Percentiles rank a stretch among this genome's conserved stretches.
These are phyloP conservation scores for Potamarius usumacintae DNA, from an alignment of 2,113 vertebrate genomes.

Conservation along the genomic window DNA sequence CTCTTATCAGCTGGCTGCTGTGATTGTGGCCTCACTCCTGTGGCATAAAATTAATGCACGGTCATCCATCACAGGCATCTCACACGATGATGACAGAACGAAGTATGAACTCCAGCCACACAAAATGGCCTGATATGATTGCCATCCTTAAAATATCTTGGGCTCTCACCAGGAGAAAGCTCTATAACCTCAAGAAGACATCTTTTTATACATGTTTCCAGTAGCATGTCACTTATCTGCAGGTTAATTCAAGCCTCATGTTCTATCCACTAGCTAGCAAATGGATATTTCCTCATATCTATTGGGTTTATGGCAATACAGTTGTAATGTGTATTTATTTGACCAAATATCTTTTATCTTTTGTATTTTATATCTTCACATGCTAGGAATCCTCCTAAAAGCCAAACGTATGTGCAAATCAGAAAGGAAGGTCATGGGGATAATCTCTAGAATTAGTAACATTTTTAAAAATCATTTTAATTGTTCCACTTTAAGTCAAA, in stretches of 20 bases:
- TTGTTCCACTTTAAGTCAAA: background rate
- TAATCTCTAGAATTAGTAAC: background rate
- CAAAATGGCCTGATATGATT: background rate
- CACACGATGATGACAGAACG: background rate
- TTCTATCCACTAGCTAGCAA: background rate
- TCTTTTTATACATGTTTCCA: background rate
- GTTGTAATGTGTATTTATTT: background rate
- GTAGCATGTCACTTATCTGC: background rate
- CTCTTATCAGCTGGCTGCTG: conserved; percentile 18
- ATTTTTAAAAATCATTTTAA: background rate
- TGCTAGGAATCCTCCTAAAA: background rate
- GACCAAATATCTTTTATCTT: background rate
- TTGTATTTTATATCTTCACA: background rate
- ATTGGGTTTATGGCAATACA: background rate
- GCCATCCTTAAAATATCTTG: background rate
- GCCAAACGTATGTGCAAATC: background rate
- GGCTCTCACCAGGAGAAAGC: background rate
- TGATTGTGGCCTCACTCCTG: conserved; percentile 30
- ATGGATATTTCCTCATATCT: background rate
- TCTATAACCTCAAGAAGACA: background rate
- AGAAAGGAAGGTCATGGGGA: background rate
- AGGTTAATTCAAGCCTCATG: background rate
- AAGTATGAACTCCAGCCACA: conserved; percentile 37
- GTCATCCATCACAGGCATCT: background rate
- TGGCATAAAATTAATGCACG: conserved; percentile 16